Evolutionary conservation across 2,888 invertebrate species (phyloP), one percentile per base, ranked within the genome.

Genomic region (Drosophila nr. perissopoda): DNA sequence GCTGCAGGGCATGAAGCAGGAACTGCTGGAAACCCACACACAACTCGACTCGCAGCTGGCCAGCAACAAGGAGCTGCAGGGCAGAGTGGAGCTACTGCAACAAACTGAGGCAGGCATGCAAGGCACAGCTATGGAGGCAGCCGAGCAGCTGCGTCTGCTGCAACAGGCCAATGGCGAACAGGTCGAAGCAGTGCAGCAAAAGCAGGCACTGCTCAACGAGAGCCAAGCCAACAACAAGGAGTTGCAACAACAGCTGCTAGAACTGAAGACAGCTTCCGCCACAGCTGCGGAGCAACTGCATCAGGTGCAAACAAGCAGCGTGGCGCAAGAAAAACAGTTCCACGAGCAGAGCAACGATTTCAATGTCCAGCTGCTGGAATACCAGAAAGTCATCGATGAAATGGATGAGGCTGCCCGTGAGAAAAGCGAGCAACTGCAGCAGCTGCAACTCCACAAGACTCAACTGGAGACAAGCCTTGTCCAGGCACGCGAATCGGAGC

Each of bases 371-470:
- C 68, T 92, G 31, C 70, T 61, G 1, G 92, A 92, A 38, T 92
- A 92, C 49, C 84, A 91, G 54, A 86, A 82, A 34, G 79, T 91
- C 49, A 83, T 92, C 36, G 91, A 91, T 60, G 91, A 92, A 74
- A 85, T 91, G 91, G 91, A 91, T 49, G 91, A 90, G 1, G 54
- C 79, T 0, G 58, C 81, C n/a, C 73, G 56, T 2, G 77, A 64
- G 4, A 91, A 90, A 54, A 63, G 76, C 10, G 40, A 36, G 4
- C 70, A 77, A 46, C 34, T 90, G 34, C 58, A 79, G 42, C 74
- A 83, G 48, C 76, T 88, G 0, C 79, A 91, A 48, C 40, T 13
- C 0, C 79, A 86, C 34, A 60, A 91, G 18, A 34, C 34, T 4
- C 77, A 83, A 21, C 67, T 92, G 29, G 87, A 91, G 40, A 31